Evolutionary conservation across 2,797 vertebrate genomes (phyloP).

Genomic region (Perodicticus potto): DNA sequence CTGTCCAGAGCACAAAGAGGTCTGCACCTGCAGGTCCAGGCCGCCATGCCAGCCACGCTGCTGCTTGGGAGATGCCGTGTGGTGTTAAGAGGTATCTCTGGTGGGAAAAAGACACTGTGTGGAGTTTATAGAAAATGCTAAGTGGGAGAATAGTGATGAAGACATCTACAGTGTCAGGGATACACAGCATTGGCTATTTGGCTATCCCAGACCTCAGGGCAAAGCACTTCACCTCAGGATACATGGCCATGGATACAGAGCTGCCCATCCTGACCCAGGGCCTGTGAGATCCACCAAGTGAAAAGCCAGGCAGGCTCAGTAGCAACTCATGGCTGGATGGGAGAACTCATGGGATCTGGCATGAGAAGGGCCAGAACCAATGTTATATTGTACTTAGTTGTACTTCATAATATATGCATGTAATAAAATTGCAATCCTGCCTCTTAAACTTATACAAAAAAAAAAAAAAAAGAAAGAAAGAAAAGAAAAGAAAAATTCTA

Average conservation of each 20-base stretch:
- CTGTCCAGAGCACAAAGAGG: background rate
- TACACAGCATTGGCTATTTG: background rate
- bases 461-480: background rate
- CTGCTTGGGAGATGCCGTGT: background rate
- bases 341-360: background rate
- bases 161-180: background rate
- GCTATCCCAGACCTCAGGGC: background rate
- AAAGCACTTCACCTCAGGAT: background rate
- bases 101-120: background rate
- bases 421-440: background rate
- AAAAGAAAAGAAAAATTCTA: background rate
- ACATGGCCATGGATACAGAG: background rate
- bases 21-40: too few species aligned
- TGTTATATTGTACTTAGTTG: background rate
- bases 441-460: background rate
- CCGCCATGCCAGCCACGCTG: too few species aligned
- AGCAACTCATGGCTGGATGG: background rate
- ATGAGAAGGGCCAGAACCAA: background rate
- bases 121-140: background rate
- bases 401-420: background rate
- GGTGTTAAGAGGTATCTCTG: background rate
- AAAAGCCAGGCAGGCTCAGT: background rate
- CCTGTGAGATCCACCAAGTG: background rate
- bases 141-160: background rate
- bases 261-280: background rate